Base-by-base conservation (phyloP, 2,797 vertebrate species). In the Graptemys geographica region DNA sequence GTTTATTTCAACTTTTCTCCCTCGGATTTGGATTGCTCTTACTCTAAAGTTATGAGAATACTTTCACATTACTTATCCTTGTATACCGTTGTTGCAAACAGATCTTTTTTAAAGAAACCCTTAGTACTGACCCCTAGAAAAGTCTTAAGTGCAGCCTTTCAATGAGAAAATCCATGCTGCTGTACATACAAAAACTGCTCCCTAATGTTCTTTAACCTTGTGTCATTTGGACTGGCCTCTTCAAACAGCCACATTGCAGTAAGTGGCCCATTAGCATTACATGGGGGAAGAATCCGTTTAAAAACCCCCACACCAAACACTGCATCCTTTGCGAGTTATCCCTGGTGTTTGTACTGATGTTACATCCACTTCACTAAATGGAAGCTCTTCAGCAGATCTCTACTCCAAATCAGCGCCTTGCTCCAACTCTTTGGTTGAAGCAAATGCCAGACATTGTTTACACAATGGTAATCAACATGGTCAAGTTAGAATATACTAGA, bases 401-500 rank as follows among this genome's bases (percentile, higher is more conserved):
- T 84, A 91, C 96, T 98, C 92, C 96, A 98, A 97, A 98, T 97
- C 97, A 97, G 96, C 57, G 81, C 96, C 97, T 72, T 97, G 96
- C 84, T 96, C 96, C 95, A 93, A 19, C 90, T 94, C 92, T 97
- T 96, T 96, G 97, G 96, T 94, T 81, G 96, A 93, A 90, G 97
- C 96, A 97, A 97, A 94, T 96, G 93, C 97, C 98, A 98, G 98
- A 98, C 98, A 33, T 83, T 98, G 98, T 98, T 98, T 98, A 98
- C 97, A 98, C 94, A 98, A 97, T 83, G 94, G 97, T 98, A 98
- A 98, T 98, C 98, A 98, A 98, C 97, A 96, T 98, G 98, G 98
- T 98, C 98, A 98, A 98, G 98, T 98, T 98, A 98, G 98, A 98
- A 98, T 98, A 98, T 95, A 98, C 97, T 96, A 98, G 98, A 98